A percentile compares a stretch with the other conserved stretches of the same genome.
Evolutionary conservation across 2,113 vertebrate species (phyloP).

Genomic region (Indicator maculatus): DNA sequence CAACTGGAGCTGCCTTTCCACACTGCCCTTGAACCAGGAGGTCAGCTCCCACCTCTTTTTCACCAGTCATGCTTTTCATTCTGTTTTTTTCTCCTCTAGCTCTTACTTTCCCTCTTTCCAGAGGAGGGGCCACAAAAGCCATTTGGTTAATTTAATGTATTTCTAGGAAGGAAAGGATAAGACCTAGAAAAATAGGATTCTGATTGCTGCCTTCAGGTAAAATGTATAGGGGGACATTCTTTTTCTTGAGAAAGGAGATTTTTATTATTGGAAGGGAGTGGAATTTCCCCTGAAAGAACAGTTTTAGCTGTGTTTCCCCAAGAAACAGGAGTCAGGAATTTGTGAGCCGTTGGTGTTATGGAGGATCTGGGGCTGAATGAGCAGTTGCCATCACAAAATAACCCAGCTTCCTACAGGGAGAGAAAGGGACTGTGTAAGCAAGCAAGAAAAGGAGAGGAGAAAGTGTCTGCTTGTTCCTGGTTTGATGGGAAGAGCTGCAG

Average conservation of each 20-base stretch:
- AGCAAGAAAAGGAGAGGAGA: neutral
- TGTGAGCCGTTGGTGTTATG: fast-evolving
- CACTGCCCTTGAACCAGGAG: neutral
- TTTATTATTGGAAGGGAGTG: neutral
- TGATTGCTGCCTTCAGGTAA: neutral
- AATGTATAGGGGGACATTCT: neutral
- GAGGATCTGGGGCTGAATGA: neutral
- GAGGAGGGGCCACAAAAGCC: neutral
- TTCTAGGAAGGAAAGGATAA: neutral
- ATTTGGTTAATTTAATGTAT: neutral
- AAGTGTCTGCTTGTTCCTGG: neutral
- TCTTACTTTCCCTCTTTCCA: neutral
- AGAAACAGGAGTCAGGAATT: neutral
- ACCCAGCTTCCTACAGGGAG: neutral
- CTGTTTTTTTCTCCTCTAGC: neutral
- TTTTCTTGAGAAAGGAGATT: neutral
- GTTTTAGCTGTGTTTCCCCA: neutral
- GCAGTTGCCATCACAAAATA: neutral
- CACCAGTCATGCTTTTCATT: neutral
- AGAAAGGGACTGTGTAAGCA: neutral
- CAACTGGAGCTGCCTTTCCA: neutral
- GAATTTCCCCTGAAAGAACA: neutral
- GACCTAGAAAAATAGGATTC: neutral
- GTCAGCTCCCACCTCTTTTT: neutral
- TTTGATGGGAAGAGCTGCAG: neutral